Percentiles rank a stretch among this genome's conserved stretches.
phyloP scores from a whole-genome alignment of 1,140 invertebrate genomes.

The Drosophila pseudoobscura region DNA sequence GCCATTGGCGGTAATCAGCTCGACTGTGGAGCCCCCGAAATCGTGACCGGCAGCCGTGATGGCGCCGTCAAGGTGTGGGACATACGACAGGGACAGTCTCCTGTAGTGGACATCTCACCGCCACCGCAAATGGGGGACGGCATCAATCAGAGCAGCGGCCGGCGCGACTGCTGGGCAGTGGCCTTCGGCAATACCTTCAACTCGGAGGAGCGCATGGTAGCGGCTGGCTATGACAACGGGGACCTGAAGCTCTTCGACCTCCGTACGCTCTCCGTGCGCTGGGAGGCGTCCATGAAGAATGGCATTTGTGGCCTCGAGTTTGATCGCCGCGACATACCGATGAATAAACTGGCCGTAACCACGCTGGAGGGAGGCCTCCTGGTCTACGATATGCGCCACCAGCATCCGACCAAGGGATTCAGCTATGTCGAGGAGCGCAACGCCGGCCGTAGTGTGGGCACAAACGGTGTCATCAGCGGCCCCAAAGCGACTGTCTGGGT shows the following conservation, averaged over 20 bases:
- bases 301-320: slow-evolving; percentile 96
- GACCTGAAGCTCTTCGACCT: slow-evolving; percentile 98
- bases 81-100: slow-evolving; percentile 92
- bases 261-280: slow-evolving; percentile 91
- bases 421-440: slow-evolving; percentile 89
- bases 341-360: slow-evolving; percentile 97
- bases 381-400: slow-evolving; percentile 94
- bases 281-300: slow-evolving; percentile 97
- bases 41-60: slow-evolving; percentile 96
- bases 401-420: slow-evolving; percentile 95
- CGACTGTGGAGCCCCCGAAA: slow-evolving; percentile 95
- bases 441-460: slow-evolving; percentile 82
- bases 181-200: slow-evolving; percentile 95
- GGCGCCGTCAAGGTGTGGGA: slow-evolving; percentile 98
- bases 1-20: slow-evolving; percentile 93
- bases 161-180: slow-evolving; percentile 94
- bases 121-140: slow-evolving; percentile 86
- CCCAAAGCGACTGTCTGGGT: slow-evolving; percentile 94
- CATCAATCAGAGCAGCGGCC: slow-evolving; percentile 83
- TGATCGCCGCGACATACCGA: slow-evolving; percentile 95
- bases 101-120: slow-evolving; percentile 94
- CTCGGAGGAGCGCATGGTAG: slow-evolving; percentile 92
- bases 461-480: slow-evolving; percentile 84
- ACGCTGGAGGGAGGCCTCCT: slow-evolving; percentile 97
- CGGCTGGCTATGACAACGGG: slow-evolving; percentile 97